These are phyloP conservation scores for Linepithema humile DNA, from an alignment of 1,140 invertebrate genomes.

Conservation along the genomic window DNA sequence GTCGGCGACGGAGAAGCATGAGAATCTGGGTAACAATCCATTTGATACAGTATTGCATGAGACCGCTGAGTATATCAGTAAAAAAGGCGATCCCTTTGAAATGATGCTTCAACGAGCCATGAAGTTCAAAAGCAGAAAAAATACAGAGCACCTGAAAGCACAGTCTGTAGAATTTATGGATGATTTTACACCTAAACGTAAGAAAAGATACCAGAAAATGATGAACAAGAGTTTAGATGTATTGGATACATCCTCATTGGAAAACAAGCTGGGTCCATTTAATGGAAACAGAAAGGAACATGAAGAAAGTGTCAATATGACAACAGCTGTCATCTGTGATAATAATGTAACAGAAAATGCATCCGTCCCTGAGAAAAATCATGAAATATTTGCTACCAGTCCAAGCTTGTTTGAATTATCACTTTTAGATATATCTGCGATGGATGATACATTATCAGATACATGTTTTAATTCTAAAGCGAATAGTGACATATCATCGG, in stretches of 20 bases:
- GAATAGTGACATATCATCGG: constrained; percentile 29
- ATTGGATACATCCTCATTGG: constrained; percentile 61
- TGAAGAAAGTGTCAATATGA: constrained; percentile 31
- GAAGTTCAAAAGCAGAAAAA: constrained; percentile 23
- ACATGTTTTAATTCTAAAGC: constrained; percentile 36
- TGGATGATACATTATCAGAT: constrained; percentile 77
- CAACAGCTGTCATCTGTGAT: constrained; percentile 39
- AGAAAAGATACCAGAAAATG: constrained; percentile 52
- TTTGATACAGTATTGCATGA: constrained; percentile 76
- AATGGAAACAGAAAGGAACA: not conserved
- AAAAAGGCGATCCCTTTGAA: constrained; percentile 79
- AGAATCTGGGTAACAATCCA: constrained; percentile 77
- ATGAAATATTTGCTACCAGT: constrained; percentile 8
- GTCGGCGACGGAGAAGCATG: constrained; percentile 46
- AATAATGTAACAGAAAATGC: not conserved
- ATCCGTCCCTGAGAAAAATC: not conserved
- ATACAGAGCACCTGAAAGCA: not conserved
- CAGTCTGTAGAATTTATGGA: constrained; percentile 51
- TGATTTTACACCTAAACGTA: constrained; percentile 51
- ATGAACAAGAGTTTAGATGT: constrained; percentile 72
- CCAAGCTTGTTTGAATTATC: constrained; percentile 65
- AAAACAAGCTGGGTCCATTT: not conserved
- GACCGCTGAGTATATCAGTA: constrained; percentile 74
- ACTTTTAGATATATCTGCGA: constrained; percentile 73
- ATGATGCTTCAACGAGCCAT: constrained; percentile 73